Base-by-base conservation (phyloP, 2,888 invertebrate species). In the Chalcis sispes region DNA sequence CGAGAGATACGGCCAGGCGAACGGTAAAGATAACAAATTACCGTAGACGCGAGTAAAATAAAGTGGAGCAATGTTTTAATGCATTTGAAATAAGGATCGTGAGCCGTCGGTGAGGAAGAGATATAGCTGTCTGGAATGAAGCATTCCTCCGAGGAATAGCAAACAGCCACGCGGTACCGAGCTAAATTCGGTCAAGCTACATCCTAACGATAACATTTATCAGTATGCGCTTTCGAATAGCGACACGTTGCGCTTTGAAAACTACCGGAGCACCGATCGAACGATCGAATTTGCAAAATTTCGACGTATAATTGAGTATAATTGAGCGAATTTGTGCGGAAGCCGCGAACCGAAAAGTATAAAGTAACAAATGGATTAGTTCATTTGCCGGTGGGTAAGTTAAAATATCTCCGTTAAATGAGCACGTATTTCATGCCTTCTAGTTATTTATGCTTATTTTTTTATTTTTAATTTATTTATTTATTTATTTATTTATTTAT, bases 231-330 rank as follows among this genome's bases (percentile, higher is more conserved):
- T n/a, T n/a, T n/a, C n/a, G n/a, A n/a, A n/a, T n/a, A n/a, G n/a
- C n/a, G n/a, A n/a, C n/a, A n/a, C n/a, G n/a, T n/a, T n/a, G n/a
- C n/a, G n/a, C n/a, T n/a, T n/a, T n/a, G n/a, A n/a, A n/a, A n/a
- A n/a, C n/a, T n/a, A n/a, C n/a, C n/a, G n/a, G n/a, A n/a, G n/a
- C n/a, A n/a, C n/a, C n/a, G n/a, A n/a, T n/a, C 74, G 81, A 79
- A 76, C 78, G 64, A 72, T 79, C 79, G 77, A 79, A 79, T 81
- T 82, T 81, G 76, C 79, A 77, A 18, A 40, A 66, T n/a, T 15
- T 23, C 13, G 20, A 36, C 15, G 36, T 52, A 52, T 25, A 29
- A 5, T 13, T 8, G 40, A 15, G 48, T 3, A 1, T 42, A 52
- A 18, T 23, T n/a, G n/a, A n/a, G n/a, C n/a, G n/a, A n/a, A n/a